A percentile compares a stretch with the other conserved stretches of the same genome.
These are phyloP conservation scores for Microdon myrmicae DNA, from an alignment of 2,888 invertebrate genomes.

Conservation along the genomic window DNA sequence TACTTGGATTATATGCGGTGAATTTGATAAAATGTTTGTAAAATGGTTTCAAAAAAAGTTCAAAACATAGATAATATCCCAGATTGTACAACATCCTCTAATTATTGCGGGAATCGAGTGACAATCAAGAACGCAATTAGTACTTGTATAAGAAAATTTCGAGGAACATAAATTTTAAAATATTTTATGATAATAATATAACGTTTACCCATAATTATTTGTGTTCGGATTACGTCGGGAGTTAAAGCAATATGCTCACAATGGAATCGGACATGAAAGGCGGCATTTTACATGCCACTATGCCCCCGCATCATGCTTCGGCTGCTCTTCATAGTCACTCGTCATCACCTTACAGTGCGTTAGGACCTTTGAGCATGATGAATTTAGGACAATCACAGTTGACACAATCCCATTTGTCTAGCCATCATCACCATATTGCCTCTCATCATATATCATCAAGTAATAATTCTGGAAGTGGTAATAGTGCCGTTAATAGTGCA, in stretches of 20 bases:
- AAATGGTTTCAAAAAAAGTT: constrained; percentile 53
- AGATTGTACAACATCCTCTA: constrained; percentile 27
- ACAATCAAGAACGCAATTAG: constrained; percentile 29
- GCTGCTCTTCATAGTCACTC: constrained; percentile 72
- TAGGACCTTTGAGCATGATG: constrained; percentile 79
- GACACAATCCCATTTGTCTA: constrained; percentile 72
- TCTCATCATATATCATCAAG: constrained; percentile 61
- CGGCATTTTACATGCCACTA: constrained; percentile 85
- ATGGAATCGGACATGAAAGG: constrained; percentile 93
- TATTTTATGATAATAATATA: no score
- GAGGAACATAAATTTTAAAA: constrained; percentile 13
- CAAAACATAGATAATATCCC: constrained; percentile 27
- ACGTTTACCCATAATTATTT: constrained; percentile 2
- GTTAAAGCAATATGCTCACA: constrained; percentile 81
- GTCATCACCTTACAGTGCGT: constrained; percentile 73
- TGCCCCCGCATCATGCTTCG: constrained; percentile 84
- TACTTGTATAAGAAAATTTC: constrained; percentile 11
- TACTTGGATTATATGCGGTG: constrained; percentile 4
- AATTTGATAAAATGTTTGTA: constrained; percentile 11
- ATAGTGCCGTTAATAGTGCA: constrained; percentile 48
- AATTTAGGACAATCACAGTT: constrained; percentile 74
- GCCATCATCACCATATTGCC: constrained; percentile 71
- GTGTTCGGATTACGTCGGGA: constrained; percentile 19
- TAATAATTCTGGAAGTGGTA: constrained; percentile 55
- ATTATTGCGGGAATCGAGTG: constrained; percentile 29